A percentile compares a stretch with the other conserved stretches of the same genome.
Conservation (phyloP, 2,797 vertebrate genomes). For the Premnoplex brunnescens region DNA sequence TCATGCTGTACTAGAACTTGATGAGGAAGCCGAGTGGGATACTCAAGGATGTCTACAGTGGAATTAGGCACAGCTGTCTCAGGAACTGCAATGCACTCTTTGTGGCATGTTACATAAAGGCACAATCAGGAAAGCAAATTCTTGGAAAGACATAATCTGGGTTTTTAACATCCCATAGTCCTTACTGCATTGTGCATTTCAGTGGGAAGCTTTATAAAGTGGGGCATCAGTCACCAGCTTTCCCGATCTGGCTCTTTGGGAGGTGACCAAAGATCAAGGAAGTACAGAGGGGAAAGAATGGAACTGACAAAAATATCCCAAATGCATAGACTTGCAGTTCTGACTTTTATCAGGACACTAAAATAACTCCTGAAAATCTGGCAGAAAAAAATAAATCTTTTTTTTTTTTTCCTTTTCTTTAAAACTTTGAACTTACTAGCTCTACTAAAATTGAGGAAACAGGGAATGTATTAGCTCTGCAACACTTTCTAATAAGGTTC, state of each 20-base stretch:
- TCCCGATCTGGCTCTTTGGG: not conserved
- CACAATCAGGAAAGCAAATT: not conserved
- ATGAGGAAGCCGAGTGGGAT: not conserved
- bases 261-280: not conserved
- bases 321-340: not conserved
- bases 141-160: not conserved
- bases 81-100: not conserved
- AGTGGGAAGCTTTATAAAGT: not conserved
- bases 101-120: not conserved
- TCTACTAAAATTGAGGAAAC: not conserved
- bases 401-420: not conserved
- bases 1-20: rapidly evolving
- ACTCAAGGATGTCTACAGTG: no score
- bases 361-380: not conserved
- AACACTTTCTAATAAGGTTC: not conserved
- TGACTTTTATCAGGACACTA: not conserved
- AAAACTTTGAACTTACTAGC: not conserved
- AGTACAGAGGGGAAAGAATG: not conserved
- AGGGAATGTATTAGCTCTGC: not conserved
- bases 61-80: not conserved
- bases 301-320: not conserved
- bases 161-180: not conserved
- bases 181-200: rapidly evolving
- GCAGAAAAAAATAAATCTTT: rapidly evolving
- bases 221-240: not conserved